Evolutionary conservation across 2,113 vertebrate genomes (phyloP).

Genomic region (Lipotes vexillifer): DNA sequence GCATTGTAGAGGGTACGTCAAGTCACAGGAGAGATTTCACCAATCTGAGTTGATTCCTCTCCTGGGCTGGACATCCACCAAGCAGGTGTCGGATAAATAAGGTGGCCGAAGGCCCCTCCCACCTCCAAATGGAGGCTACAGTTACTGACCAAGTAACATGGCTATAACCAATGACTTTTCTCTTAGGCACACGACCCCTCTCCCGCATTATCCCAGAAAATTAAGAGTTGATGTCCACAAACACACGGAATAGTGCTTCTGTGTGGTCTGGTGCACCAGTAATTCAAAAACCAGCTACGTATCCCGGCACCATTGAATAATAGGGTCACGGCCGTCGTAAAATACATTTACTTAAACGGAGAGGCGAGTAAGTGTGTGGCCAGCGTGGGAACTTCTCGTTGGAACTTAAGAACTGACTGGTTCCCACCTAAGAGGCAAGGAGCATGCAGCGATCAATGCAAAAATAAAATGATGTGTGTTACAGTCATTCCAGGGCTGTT

Average conservation of each 20-base stretch:
- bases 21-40: rapidly evolving
- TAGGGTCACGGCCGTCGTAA: not conserved
- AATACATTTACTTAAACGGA: not conserved
- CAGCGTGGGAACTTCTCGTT: not conserved
- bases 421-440: rapidly evolving
- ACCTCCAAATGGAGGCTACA: not conserved
- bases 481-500: not conserved
- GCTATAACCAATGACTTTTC: not conserved
- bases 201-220: not conserved
- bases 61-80: not conserved
- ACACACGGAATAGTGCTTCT: not conserved
- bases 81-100: not conserved
- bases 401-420: not conserved
- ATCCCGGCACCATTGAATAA: not conserved
- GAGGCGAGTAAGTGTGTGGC: not conserved
- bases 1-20: rapidly evolving
- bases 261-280: not conserved
- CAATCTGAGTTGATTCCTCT: not conserved
- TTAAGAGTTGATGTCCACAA: not conserved
- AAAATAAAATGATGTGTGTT: not conserved
- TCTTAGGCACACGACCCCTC: not conserved
- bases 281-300: not conserved
- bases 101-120: not conserved
- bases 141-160: rapidly evolving
- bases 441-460: not conserved